Percentiles rank a stretch among this genome's conserved stretches.
Conservation (phyloP, 2,797 vertebrate species). For the Micropoecilia bifurca region DNA sequence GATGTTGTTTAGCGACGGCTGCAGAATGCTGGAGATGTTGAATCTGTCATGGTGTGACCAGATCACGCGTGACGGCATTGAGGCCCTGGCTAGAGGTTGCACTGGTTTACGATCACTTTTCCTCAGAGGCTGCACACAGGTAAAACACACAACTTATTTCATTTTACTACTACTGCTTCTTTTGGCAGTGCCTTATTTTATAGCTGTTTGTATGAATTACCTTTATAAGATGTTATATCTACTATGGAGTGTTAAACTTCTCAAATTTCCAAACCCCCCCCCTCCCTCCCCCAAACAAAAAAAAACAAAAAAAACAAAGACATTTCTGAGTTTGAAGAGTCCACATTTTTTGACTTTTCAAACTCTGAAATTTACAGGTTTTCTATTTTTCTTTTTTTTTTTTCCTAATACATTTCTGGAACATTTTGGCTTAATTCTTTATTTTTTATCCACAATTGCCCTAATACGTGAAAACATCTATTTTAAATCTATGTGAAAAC, state of each 20-base stretch:
- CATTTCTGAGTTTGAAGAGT: too few species aligned
- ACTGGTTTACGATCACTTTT: slow-evolving; percentile 87
- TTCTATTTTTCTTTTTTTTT: not conserved
- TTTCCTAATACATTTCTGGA: not conserved
- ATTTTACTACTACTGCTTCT: not conserved
- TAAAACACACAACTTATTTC: slow-evolving; percentile 55
- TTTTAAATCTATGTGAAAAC: too few species aligned
- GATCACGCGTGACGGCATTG: slow-evolving; percentile 92
- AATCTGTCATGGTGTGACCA: slow-evolving; percentile 96
- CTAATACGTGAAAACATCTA: too few species aligned
- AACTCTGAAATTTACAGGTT: not conserved
- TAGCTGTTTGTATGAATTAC: not conserved
- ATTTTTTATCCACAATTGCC: too few species aligned
- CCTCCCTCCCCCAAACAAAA: too few species aligned
- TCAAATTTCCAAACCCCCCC: too few species aligned
- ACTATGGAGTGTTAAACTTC: too few species aligned
- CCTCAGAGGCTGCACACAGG: slow-evolving; percentile 93
- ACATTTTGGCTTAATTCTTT: too few species aligned
- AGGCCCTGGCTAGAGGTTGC: slow-evolving; percentile 90
- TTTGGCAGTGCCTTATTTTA: not conserved
- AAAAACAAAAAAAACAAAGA: too few species aligned
- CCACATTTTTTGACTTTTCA: too few species aligned
- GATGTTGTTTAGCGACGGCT: slow-evolving; percentile 85
- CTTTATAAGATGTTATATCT: not conserved
- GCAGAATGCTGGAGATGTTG: slow-evolving; percentile 91